Conservation (phyloP, 1,140 invertebrate genomes). For the Manduca sexta region DNA sequence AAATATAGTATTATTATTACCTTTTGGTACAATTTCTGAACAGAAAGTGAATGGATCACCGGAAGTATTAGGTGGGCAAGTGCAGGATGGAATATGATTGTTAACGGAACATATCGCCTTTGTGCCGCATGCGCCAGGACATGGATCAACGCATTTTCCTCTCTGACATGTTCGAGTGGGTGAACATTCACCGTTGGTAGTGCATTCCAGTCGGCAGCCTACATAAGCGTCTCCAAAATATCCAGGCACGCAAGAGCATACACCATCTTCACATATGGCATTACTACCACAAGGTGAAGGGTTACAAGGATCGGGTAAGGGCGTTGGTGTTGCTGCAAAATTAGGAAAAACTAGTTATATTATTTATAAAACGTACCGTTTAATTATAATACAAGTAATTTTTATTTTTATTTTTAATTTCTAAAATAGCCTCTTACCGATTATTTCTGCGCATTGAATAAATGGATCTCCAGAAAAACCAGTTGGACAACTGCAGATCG, state of each 20-base stretch:
- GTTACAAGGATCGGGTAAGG: conserved; percentile 76
- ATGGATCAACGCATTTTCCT: conserved; percentile 85
- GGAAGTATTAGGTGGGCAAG: conserved; percentile 77
- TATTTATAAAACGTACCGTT: no score
- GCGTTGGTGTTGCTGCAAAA: conserved; percentile 66
- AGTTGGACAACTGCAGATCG: conserved; percentile 81
- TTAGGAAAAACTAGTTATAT: neutral
- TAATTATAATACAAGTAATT: neutral
- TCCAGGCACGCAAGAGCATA: conserved; percentile 76
- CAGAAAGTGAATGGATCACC: conserved; percentile 84
- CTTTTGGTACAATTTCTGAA: conserved; percentile 71
- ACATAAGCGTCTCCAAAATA: conserved; percentile 79
- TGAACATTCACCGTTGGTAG: conserved; percentile 78
- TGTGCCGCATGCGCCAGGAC: conserved; percentile 80
- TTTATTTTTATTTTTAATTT: neutral
- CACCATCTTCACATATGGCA: conserved; percentile 77
- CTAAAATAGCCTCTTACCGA: conserved; percentile 31
- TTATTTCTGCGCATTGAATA: conserved; percentile 75
- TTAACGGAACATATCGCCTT: conserved; percentile 80
- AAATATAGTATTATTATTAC: conserved; percentile 43
- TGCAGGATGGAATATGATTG: conserved; percentile 83
- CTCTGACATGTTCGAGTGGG: conserved; percentile 80
- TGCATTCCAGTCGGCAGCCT: conserved; percentile 80
- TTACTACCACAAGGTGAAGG: conserved; percentile 85
- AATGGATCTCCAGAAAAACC: conserved; percentile 86